phyloP scores from a whole-genome alignment of 2,113 vertebrate species.

The Geothlypis trichas region DNA sequence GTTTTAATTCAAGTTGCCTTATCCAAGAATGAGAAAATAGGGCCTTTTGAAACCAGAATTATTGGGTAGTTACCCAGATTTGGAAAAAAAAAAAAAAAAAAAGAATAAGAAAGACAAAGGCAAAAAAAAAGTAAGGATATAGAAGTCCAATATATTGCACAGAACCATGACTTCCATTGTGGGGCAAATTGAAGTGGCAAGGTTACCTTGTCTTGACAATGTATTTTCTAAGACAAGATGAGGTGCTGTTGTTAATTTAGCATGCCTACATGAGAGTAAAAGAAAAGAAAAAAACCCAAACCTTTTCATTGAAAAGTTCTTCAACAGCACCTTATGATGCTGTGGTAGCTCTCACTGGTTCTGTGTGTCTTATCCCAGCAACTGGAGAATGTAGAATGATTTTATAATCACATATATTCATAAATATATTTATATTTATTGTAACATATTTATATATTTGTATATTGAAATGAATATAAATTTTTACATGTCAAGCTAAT shows the following conservation, averaged over 20 bases:
- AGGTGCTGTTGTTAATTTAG: not conserved
- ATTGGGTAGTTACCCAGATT: not conserved
- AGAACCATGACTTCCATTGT: not conserved
- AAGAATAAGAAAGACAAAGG: not conserved
- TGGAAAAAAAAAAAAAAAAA: not conserved
- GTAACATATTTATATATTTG: not conserved
- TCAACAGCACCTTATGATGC: not conserved
- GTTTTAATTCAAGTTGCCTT: conserved; percentile 41
- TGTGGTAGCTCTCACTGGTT: not conserved
- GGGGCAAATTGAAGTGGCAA: not conserved
- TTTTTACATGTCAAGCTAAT: not conserved
- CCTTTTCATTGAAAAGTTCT: not conserved
- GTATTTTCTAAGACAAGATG: not conserved
- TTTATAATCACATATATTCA: not conserved
- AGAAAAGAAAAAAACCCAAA: accelerated
- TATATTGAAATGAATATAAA: not conserved
- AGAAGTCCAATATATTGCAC: not conserved
- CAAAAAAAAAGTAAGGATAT: not conserved
- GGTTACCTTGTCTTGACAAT: not conserved
- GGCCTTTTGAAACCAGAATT: conserved; percentile 24
- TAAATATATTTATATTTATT: not conserved
- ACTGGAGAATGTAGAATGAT: not conserved
- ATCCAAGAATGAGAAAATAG: conserved; percentile 26
- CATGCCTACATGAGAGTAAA: accelerated
- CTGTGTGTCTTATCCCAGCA: not conserved